Percentiles rank a stretch among this genome's conserved stretches.
These are phyloP conservation scores for Microcaecilia unicolor DNA, from an alignment of 2,797 vertebrate genomes.

Conservation along the genomic window DNA sequence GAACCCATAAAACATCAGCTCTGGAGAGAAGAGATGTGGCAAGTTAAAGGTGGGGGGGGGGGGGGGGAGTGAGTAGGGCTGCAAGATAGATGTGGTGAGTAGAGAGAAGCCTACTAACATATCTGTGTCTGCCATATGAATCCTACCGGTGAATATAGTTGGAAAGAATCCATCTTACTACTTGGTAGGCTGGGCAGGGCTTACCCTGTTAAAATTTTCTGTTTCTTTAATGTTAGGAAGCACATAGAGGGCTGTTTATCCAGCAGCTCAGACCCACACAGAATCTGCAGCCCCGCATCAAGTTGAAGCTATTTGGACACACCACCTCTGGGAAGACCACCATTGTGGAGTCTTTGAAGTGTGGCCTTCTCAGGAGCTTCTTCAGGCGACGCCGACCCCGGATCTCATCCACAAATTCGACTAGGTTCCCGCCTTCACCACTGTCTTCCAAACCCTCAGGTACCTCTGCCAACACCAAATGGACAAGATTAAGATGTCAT, in stretches of 20 bases:
- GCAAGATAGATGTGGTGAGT: too few relatives aligned
- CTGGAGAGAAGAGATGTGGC: too few relatives aligned
- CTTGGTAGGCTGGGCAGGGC: too few relatives aligned
- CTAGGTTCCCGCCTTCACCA: slow-evolving; percentile 81
- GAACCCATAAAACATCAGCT: too few relatives aligned
- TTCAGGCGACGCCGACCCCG: slow-evolving; percentile 82
- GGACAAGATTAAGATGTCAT: too few relatives aligned
- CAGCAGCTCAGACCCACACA: slow-evolving; percentile 84
- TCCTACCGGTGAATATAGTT: too few relatives aligned
- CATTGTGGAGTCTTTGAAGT: slow-evolving; percentile 89
- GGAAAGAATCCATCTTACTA: too few relatives aligned
- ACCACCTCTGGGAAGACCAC: slow-evolving; percentile 80
- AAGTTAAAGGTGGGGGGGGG: too few relatives aligned
- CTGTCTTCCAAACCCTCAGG: slow-evolving; percentile 80
- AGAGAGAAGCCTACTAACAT: too few relatives aligned
- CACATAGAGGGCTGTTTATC: slow-evolving; percentile 77
- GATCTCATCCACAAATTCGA: slow-evolving; percentile 65
- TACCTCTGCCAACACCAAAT: too few relatives aligned
- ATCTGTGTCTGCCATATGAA: too few relatives aligned
- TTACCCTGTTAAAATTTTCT: not conserved
- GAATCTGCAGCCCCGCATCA: slow-evolving; percentile 76
- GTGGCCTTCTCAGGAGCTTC: slow-evolving; percentile 88
- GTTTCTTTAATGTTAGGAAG: slow-evolving; percentile 54
- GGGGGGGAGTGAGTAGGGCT: too few relatives aligned
- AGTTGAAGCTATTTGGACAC: slow-evolving; percentile 88